Base-by-base conservation (phyloP, 1,140 invertebrate species). In the Habropoda laboriosa region DNA sequence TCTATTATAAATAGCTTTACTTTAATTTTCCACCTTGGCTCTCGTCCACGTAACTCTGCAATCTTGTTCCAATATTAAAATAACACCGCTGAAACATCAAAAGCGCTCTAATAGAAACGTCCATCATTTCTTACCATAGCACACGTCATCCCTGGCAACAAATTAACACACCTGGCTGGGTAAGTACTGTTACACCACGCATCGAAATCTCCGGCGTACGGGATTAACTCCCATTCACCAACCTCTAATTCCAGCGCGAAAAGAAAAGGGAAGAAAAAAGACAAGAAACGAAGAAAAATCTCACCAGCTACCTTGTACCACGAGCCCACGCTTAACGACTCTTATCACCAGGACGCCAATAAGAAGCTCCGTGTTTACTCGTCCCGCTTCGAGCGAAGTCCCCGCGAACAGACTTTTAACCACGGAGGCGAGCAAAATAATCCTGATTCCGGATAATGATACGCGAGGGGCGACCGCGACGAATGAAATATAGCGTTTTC, bases 381-480 rank as follows among this genome's bases (percentile, higher is more conserved):
- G 49, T 42, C 13, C 18, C 3, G 49, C 73, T 12, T 57, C 55
- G 27, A 72, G 21, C 32, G 12, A n/a, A n/a, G n/a, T 16, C 6
- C 3, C n/a, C 38, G 5, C 38, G 18, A n/a, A n/a, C n/a, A n/a
- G n/a, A 70, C n/a, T 40, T 42, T 32, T 21, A 78, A 58, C 42
- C 10, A 1, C 30, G 10, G 0, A 5, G 30, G 38, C 24, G 30
- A 27, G n/a, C 55, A 60, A 51, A 78, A 78, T 71, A 70, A 78
- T 78, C 75, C 55, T 18, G 67, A 47, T 51, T 40, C 55, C 12
- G 7, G 55, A 71, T 61, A 78, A 78, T 71, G 75, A 78, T 78
- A 78, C 42, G 60, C 55, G 75, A 13, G 16, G 45, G 35, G 27
- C 21, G 24, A 35, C 21, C 27, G 13, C 4, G 40, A 27, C 45